phyloP scores from a whole-genome alignment of 2,888 invertebrate species.

The Nipponacmea schrenckii region DNA sequence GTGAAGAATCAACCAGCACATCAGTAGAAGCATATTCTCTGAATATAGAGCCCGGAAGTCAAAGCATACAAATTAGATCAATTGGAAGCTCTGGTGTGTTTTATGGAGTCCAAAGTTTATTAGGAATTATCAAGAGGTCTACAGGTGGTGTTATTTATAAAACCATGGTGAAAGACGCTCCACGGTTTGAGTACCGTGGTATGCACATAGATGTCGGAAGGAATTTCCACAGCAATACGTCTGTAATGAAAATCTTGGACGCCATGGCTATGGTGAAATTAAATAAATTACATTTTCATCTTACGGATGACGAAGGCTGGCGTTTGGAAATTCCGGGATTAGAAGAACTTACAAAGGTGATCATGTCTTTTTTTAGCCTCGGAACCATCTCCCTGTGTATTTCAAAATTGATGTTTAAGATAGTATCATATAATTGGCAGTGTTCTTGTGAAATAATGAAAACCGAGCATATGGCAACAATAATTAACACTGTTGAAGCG shows the following conservation, averaged over 20 bases:
- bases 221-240: slow-evolving; percentile 54
- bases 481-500: no score
- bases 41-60: slow-evolving; percentile 21
- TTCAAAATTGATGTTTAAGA: no score
- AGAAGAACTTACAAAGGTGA: slow-evolving; percentile 60
- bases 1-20: neutral
- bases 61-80: slow-evolving; percentile 31
- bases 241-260: slow-evolving; percentile 49
- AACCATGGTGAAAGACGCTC: slow-evolving; percentile 38
- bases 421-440: no score
- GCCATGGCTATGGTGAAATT: slow-evolving; percentile 64
- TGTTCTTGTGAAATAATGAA: no score
- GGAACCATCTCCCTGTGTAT: no score
- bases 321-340: slow-evolving; percentile 62
- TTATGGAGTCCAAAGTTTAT: slow-evolving; percentile 37
- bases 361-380: neutral
- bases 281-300: slow-evolving; percentile 63
- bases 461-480: no score
- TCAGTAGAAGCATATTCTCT: slow-evolving; percentile 39
- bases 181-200: slow-evolving; percentile 47
- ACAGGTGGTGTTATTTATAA: slow-evolving; percentile 31
- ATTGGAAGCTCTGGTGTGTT: slow-evolving; percentile 26
- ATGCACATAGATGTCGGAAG: slow-evolving; percentile 51
- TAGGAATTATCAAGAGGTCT: slow-evolving; percentile 22
- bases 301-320: slow-evolving; percentile 66